Conservation (phyloP, 2,797 vertebrate species). For the Coccyzus lansbergi region DNA sequence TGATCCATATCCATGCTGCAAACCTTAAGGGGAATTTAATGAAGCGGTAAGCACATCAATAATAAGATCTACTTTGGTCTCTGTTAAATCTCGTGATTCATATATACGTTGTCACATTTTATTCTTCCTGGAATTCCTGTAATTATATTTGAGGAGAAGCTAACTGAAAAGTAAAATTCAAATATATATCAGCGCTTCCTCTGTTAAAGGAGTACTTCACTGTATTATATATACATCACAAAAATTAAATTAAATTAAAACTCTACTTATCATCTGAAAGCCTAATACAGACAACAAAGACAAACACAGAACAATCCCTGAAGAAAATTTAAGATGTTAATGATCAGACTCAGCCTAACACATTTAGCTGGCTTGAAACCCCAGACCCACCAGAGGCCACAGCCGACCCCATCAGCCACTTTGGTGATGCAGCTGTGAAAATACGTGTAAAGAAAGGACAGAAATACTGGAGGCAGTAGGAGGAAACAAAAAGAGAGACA, state of each 20-base stretch:
- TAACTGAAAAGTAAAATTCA: slow-evolving; percentile 23
- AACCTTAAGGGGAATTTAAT: slow-evolving; percentile 86
- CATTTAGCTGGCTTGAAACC: not conserved
- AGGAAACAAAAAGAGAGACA: not conserved
- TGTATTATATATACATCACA: not conserved
- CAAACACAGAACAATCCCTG: not conserved
- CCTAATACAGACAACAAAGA: not conserved
- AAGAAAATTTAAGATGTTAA: not conserved
- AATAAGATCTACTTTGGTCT: slow-evolving; percentile 79
- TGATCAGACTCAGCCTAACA: not conserved
- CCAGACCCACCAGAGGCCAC: not conserved
- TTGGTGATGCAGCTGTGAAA: not conserved
- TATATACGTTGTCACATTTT: slow-evolving; percentile 75
- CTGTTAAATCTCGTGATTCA: slow-evolving; percentile 77
- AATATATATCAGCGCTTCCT: not conserved
- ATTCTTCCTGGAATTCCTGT: slow-evolving; percentile 62
- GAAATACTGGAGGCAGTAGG: not conserved
- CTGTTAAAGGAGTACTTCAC: not conserved
- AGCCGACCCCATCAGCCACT: not conserved
- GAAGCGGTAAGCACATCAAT: slow-evolving; percentile 85
- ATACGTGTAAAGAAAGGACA: not conserved
- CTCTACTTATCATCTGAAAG: not conserved
- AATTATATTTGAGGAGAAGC: slow-evolving; percentile 56
- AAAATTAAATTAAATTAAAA: not conserved
- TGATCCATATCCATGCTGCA: slow-evolving; percentile 83